Base-by-base conservation (phyloP, 2,888 invertebrate species). In the Apamea crenata region DNA sequence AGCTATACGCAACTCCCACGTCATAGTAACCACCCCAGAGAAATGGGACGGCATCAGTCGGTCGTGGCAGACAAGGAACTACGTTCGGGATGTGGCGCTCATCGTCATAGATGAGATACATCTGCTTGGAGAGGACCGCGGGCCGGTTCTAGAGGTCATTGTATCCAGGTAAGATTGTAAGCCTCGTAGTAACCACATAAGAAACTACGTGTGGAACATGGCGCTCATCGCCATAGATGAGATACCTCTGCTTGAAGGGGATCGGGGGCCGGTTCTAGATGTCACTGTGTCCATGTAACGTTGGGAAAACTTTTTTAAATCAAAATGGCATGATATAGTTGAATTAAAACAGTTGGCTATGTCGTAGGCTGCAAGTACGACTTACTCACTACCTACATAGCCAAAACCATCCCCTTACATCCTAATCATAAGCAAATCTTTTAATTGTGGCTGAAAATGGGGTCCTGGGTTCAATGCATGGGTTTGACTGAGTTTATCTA, bases 1-100 rank as follows among this genome's bases (percentile, higher is more conserved):
- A 81, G 98, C 99, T 0, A 99, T 99, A 80, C 97, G 98, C 0
- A 97, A 96, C 74, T 98, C 99, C 0, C 98, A 99, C 93, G 98
- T 99, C 1, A 99, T 99, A 88, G 99, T 99, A 0, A 99, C 99
- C 0, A 99, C 99, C 0, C 99, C 99, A 0, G 99, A 99, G 96
- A 99, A 99, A 94, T 99, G 99, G 99, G 99, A 99, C 95, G 99
- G 99, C 76, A 99, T 99, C 91, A 99, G 99, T 95, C 97, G 99
- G 81, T 99, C 99, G 83, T 99, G 99, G 99, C 99, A 99, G 93
- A 99, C 99, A 0, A 97, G 99, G 89, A 98, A 98, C 94, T 99
- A 99, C 92, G 99, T 99, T 0, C 97, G 98, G 78, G 98, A 99
- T 91, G 99, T 99, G 0, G 98, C 98, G 0, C 97, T 99, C 14